Conservation (phyloP, 2,888 invertebrate species). For the Vanessa cardui region DNA sequence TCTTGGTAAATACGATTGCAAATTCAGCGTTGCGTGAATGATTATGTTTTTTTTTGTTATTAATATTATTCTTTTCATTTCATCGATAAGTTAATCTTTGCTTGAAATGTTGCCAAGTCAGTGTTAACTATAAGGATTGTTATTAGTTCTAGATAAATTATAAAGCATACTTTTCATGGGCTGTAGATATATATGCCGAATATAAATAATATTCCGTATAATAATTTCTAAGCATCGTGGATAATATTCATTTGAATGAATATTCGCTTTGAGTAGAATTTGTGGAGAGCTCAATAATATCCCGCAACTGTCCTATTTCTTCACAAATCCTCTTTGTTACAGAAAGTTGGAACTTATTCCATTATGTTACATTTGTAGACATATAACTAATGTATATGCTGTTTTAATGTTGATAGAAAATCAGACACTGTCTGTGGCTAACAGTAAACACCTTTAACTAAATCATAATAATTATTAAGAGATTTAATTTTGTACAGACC, state of each 20-base stretch:
- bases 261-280: too few relatives aligned
- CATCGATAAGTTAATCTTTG: constrained; percentile 15
- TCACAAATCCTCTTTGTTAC: too few relatives aligned
- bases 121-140: constrained; percentile 12
- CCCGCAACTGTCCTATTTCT: too few relatives aligned
- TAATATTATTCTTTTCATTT: constrained; percentile 24
- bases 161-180: constrained; percentile 10
- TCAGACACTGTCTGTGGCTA: too few relatives aligned
- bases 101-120: constrained; percentile 25
- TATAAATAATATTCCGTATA: constrained; percentile 6
- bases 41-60: constrained; percentile 30
- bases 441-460: too few relatives aligned
- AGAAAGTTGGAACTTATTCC: too few relatives aligned
- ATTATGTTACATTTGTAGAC: too few relatives aligned
- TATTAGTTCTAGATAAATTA: constrained; percentile 28
- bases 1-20: constrained; percentile 38
- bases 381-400: too few relatives aligned
- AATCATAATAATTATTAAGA: too few relatives aligned
- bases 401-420: too few relatives aligned
- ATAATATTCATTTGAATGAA: neutral
- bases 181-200: neutral
- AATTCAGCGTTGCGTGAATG: constrained; percentile 39
- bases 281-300: too few relatives aligned
- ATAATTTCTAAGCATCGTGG: neutral
- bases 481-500: too few relatives aligned